These are phyloP conservation scores for Tachysurus vachellii DNA, from an alignment of 2,113 vertebrate species.

Conservation along the genomic window DNA sequence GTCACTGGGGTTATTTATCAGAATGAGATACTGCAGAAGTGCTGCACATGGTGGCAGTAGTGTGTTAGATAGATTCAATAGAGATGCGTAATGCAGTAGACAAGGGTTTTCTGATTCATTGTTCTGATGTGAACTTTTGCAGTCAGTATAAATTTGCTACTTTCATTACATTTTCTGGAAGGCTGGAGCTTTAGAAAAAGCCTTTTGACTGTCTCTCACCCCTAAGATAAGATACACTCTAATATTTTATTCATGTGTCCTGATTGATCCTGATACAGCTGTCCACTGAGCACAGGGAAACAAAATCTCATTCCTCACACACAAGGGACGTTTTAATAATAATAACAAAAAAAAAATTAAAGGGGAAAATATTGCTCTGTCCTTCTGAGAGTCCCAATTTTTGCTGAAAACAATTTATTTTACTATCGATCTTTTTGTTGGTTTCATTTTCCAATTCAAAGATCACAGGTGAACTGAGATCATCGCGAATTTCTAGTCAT, in stretches of 20 bases:
- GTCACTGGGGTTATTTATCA: not conserved
- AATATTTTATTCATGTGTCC: constrained; percentile 44
- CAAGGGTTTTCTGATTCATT: not conserved
- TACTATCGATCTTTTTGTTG: not conserved
- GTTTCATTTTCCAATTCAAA: not conserved
- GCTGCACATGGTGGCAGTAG: constrained; percentile 64
- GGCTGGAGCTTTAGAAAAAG: constrained; percentile 11
- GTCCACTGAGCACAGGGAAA: constrained; percentile 31
- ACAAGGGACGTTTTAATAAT: constrained; percentile 33
- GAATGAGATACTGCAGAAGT: constrained; percentile 43
- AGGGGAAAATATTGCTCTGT: constrained; percentile 3
- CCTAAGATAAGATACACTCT: constrained; percentile 1
- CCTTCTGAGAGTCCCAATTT: not conserved
- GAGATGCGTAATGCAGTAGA: not conserved
- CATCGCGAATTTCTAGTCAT: not conserved
- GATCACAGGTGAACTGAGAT: not conserved
- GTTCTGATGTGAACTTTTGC: constrained; percentile 1
- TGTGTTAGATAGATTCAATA: not conserved
- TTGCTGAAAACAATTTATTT: constrained; percentile 1
- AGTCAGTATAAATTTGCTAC: not conserved
- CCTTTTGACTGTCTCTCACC: constrained; percentile 38
- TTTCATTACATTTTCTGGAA: not conserved
- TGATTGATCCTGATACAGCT: constrained; percentile 28
- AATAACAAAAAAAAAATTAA: constrained; percentile 22
- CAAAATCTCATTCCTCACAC: constrained; percentile 52